Evolutionary conservation across 2,113 vertebrate species (phyloP).

Genomic region (Henicopernis longicauda): DNA sequence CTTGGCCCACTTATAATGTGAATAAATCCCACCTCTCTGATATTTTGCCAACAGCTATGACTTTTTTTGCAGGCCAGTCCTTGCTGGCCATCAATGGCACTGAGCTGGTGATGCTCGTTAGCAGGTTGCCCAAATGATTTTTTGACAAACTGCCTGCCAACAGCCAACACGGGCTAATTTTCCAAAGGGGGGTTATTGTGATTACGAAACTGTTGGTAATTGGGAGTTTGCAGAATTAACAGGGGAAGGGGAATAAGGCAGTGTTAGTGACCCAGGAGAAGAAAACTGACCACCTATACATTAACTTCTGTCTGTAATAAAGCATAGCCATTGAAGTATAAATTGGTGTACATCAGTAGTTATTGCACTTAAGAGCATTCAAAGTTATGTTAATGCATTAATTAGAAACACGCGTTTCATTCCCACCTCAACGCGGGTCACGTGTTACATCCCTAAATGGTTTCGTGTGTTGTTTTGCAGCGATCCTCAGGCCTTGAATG

Average conservation of each 20-base stretch:
- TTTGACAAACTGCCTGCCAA: not conserved
- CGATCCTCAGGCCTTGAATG: not conserved
- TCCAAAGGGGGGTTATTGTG: not conserved
- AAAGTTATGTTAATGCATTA: not conserved
- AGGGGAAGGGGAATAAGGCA: not conserved
- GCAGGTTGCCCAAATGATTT: not conserved
- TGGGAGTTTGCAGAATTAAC: not conserved
- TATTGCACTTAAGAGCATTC: not conserved
- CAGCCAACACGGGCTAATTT: not conserved
- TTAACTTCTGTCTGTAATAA: too few species aligned
- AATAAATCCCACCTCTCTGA: not conserved
- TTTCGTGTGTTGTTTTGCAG: not conserved
- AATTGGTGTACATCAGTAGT: accelerated
- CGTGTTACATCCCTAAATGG: not conserved
- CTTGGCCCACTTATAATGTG: too few species aligned
- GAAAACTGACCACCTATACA: too few species aligned
- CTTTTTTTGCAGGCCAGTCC: not conserved
- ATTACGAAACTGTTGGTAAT: not conserved
- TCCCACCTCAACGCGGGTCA: not conserved
- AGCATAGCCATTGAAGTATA: accelerated
- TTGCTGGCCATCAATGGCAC: not conserved
- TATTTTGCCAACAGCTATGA: not conserved
- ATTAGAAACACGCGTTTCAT: not conserved
- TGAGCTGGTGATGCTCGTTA: not conserved
- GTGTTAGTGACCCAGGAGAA: not conserved